Conservation (phyloP, 37 sponge, comb jelly and placozoan species). For the Axinella damicornis region DNA sequence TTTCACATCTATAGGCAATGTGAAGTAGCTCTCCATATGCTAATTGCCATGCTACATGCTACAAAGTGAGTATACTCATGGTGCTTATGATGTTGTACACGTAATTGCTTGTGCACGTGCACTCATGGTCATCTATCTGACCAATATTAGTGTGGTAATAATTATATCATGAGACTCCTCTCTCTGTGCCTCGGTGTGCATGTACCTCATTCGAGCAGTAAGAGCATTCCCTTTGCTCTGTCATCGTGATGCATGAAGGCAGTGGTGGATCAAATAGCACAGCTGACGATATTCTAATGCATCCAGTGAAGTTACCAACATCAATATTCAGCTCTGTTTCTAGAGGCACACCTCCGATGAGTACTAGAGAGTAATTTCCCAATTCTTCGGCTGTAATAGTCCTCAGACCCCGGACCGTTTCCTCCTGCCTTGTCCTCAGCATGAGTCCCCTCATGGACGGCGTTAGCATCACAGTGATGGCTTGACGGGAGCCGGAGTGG, state of each 20-base stretch:
- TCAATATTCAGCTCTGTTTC: background rate
- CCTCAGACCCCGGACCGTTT: background rate
- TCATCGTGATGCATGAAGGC: background rate
- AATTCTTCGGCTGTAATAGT: background rate
- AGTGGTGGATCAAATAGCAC: background rate
- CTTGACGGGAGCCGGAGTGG: background rate
- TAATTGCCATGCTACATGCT: too few species aligned
- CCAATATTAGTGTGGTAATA: too few species aligned
- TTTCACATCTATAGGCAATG: too few species aligned
- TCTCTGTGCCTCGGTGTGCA: too few species aligned
- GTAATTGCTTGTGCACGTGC: too few species aligned
- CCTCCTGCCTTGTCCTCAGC: background rate
- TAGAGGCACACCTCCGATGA: background rate
- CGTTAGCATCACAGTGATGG: background rate
- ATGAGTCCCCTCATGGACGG: background rate
- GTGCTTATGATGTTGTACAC: too few species aligned
- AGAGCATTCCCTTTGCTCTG: background rate
- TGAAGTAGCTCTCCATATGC: too few species aligned
- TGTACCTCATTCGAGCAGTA: background rate
- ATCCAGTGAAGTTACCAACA: slow-evolving; percentile 4
- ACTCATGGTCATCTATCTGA: too few species aligned
- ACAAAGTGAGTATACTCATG: too few species aligned
- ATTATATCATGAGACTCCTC: too few species aligned
- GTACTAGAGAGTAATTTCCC: background rate
- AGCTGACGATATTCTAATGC: background rate